Evolutionary conservation across 2,113 vertebrate species (phyloP), one percentile per base, ranked within the genome.

Genomic region (Amazona vittata): DNA sequence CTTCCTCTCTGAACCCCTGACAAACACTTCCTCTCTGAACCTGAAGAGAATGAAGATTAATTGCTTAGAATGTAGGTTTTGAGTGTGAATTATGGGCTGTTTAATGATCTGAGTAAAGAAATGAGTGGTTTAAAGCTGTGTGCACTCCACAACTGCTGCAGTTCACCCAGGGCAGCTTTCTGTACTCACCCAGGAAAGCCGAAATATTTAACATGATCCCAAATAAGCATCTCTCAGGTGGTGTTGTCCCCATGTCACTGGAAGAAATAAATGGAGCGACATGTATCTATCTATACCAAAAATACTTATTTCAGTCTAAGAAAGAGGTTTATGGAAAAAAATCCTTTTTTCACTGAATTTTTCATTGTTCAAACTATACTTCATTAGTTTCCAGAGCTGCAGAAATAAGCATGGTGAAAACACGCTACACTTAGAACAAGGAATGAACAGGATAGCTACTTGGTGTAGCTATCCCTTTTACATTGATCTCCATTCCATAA

Each of bases 151-250:
- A 90, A 62, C 26, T 39, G 31, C 41, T 64, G 47, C 82, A 85
- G 43, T n/a, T 82, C 2, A 3, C 43, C 53, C 76, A 57, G 37
- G 68, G 79, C 52, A 68, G 71, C 25, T 82, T 28, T 78, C 35
- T 86, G 3, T 96, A 98, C 98, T 98, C 98, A 99, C 99, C 98
- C 97, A 99, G 97, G 95, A 99, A 98, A 31, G 99, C 96, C 0
- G 99, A 98, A 65, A 99, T 97, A 69, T 99, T 99, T 95, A 99
- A 96, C 99, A 99, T 99, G 95, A 98, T 98, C 88, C 99, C 99
- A 97, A 99, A 99, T 75, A 99, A 96, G 84, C 99, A 99, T 88
- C 99, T 98, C 97, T 99, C 99, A 59, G 99, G 99, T 78, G 99
- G 97, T 50, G 98, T 80, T 14, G 98, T 98, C 80, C 99, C 99